Base-by-base conservation (phyloP, 2,797 vertebrate genomes). In the Hippopotamyrus pictus region DNA sequence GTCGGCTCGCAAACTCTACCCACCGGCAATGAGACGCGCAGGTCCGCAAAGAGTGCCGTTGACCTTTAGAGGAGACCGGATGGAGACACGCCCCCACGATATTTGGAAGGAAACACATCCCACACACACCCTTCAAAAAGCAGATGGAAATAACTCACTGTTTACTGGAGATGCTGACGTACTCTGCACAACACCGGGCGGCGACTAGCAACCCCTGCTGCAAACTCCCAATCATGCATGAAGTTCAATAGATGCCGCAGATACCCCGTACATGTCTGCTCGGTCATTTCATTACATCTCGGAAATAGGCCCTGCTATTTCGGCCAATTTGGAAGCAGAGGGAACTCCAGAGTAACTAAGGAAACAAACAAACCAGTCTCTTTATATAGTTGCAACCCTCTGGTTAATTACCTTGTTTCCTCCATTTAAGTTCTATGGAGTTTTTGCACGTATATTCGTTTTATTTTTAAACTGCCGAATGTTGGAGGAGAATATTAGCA, bases 221-320 rank as follows among this genome's bases (percentile, higher is more conserved):
- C 91, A 90, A 90, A 91, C 90, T 82, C 87, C 86, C 89, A 90
- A 93, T 93, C 89, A 90, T 92, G 91, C 87, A 91, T 91, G 90
- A 93, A 94, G 96, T 96, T 94, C 90, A 93, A 90, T 90, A 93
- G 92, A 95, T 96, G 93, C 96, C 95, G 89, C 86, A 83, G 91
- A 90, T 93, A 92, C 94, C 93, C 92, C 92, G 91, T 88, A 94
- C 93, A 73, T 91, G 94, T 92, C 92, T 95, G 94, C 89, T 73
- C 92, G 92, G 91, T 92, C 93, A 92, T 95, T 96, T 96, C 93
- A 94, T 93, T 93, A 90, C 94, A 94, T 94, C 94, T 93, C 94
- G 92, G 93, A 96, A 96, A 96, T 96, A 96, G 95, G 95, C 92
- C 91, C 93, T 91, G 89, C 89, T 92, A 92, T 94, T 33, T 91